Conservation (phyloP, 2,888 invertebrate genomes). For the Seladonia tumulorum region DNA sequence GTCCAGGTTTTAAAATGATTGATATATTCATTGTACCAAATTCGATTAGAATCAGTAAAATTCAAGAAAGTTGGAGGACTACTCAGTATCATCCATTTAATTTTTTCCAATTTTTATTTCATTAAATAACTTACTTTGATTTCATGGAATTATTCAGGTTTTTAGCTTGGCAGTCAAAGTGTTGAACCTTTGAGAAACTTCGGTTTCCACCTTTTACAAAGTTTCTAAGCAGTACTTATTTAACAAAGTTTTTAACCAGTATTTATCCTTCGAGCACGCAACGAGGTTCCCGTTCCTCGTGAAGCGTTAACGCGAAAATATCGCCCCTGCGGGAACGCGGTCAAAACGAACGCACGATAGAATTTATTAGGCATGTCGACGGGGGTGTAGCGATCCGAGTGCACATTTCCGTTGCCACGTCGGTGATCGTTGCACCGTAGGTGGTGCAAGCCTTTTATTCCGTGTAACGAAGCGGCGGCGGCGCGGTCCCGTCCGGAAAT, state of each 20-base stretch:
- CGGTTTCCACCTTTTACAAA: too few species aligned
- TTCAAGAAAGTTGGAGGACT: too few species aligned
- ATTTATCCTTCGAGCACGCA: not conserved
- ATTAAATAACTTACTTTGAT: too few species aligned
- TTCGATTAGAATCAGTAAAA: too few species aligned
- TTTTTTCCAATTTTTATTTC: too few species aligned
- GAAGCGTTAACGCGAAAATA: not conserved
- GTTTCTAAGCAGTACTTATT: not conserved
- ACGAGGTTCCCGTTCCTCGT: not conserved
- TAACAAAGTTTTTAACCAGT: too few species aligned
- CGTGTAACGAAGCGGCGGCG: constrained; percentile 60
- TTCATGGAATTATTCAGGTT: too few species aligned
- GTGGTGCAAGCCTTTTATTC: constrained; percentile 62
- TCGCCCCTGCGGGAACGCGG: constrained; percentile 9
- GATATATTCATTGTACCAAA: too few species aligned
- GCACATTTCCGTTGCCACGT: constrained; percentile 64
- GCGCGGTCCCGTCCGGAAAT: constrained; percentile 66
- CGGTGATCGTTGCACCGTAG: constrained; percentile 50
- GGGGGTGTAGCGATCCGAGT: constrained; percentile 35
- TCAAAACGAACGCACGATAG: constrained; percentile 12
- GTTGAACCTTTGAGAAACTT: too few species aligned
- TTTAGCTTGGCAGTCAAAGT: too few species aligned
- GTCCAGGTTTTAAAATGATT: too few species aligned
- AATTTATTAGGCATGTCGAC: constrained; percentile 14
- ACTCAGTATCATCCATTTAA: too few species aligned